These are phyloP conservation scores for Pachyramphus minor DNA, from an alignment of 2,113 vertebrate species.

Conservation along the genomic window DNA sequence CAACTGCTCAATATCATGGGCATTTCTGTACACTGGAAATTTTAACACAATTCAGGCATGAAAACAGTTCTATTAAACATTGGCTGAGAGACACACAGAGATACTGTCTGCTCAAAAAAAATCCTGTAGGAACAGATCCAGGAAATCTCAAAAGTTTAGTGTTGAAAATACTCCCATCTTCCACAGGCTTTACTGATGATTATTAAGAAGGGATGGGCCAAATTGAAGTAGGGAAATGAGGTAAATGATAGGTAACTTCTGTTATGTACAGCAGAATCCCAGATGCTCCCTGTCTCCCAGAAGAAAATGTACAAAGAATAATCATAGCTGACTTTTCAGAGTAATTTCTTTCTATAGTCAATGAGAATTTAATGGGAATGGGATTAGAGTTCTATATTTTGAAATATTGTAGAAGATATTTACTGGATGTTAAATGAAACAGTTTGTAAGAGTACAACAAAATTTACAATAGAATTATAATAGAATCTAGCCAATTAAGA, in stretches of 20 bases:
- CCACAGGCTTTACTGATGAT: not conserved
- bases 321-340: not conserved
- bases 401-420: not conserved
- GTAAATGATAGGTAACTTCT: not conserved
- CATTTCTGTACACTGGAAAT: not conserved
- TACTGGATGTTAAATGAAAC: slow-evolving; percentile 6
- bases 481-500: slow-evolving; percentile 46
- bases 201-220: not conserved
- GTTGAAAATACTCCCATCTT: not conserved
- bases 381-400: not conserved
- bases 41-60: not conserved
- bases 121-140: not conserved
- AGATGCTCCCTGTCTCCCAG: not conserved
- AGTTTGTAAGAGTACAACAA: not conserved
- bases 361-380: not conserved
- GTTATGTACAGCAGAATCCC: not conserved
- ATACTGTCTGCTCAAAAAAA: not conserved
- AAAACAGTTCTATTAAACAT: not conserved
- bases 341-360: not conserved
- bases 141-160: not conserved
- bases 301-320: not conserved
- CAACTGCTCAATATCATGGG: not conserved
- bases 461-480: slow-evolving; percentile 41
- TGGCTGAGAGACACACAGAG: not conserved
- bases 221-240: not conserved